Evolutionary conservation across 2,797 vertebrate genomes (phyloP).

Genomic region (Sebastiscus tertius): DNA sequence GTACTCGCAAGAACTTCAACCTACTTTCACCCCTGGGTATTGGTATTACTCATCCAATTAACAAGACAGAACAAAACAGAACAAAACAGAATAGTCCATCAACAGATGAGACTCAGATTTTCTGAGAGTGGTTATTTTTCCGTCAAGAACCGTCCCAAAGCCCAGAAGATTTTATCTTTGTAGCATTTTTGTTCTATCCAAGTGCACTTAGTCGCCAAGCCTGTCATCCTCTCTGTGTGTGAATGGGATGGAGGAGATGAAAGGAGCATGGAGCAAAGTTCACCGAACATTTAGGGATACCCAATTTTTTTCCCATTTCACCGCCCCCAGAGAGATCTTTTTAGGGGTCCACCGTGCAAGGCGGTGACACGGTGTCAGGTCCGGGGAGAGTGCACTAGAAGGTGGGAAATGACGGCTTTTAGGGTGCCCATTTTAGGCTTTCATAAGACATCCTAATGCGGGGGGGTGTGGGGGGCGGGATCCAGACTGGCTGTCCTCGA

Average conservation of each 20-base stretch:
- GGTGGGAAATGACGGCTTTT: constrained; percentile 72
- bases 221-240: constrained; percentile 47
- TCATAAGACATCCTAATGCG: constrained; percentile 52
- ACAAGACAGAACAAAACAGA: constrained; percentile 1
- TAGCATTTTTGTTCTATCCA: constrained; percentile 65
- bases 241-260: constrained; percentile 74
- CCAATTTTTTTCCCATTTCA: constrained; percentile 69
- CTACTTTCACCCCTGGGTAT: too few species aligned
- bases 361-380: constrained; percentile 44
- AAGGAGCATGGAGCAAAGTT: constrained; percentile 78
- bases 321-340: constrained; percentile 58
- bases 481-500: constrained; percentile 15
- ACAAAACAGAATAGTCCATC: constrained; percentile 7
- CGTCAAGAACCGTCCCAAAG: constrained; percentile 33
- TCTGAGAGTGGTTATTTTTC: constrained; percentile 36
- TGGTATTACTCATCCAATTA: neutral
- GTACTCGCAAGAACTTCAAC: too few species aligned
- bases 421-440: constrained; percentile 67
- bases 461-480: constrained; percentile 16
- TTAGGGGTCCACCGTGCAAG: constrained; percentile 40
- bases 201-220: constrained; percentile 74
- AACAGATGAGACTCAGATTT: neutral
- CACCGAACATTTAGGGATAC: constrained; percentile 72
- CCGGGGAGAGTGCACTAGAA: constrained; percentile 43
- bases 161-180: constrained; percentile 50